Conservation (phyloP, 2,888 invertebrate genomes). For the Notodonta ziczac region DNA sequence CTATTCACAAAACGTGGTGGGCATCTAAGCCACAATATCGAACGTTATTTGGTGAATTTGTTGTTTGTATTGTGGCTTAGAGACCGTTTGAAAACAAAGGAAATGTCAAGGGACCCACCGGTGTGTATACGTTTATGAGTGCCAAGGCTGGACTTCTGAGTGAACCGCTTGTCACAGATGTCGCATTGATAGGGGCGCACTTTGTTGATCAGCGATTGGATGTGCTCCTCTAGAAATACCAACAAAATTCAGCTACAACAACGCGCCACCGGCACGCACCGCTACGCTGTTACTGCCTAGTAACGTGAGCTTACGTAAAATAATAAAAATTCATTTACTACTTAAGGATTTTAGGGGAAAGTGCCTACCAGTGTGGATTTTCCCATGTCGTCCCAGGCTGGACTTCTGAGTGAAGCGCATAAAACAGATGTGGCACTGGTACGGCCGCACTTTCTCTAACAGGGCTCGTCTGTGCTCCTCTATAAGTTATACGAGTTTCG, state of each 20-base stretch:
- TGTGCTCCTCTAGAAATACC: conserved; percentile 85
- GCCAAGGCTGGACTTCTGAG: conserved; percentile 93
- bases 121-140: conserved; percentile 93
- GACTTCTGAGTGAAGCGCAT: conserved; percentile 91
- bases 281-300: conserved; percentile 68
- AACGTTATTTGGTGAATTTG: conserved; percentile 24
- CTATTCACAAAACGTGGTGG: conserved; percentile 81
- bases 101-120: conserved; percentile 84
- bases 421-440: conserved; percentile 89
- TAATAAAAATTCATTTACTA: conserved; percentile 74
- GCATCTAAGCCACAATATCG: conserved; percentile 78
- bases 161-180: conserved; percentile 91
- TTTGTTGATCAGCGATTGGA: conserved; percentile 86
- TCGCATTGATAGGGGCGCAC: conserved; percentile 88
- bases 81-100: conserved; percentile 75
- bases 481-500: conserved; percentile 82
- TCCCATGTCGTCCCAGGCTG: conserved; percentile 89
- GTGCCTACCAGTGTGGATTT: conserved; percentile 88
- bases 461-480: conserved; percentile 86
- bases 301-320: conserved; percentile 73
- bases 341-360: conserved; percentile 83
- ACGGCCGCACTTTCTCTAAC: conserved; percentile 86
- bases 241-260: conserved; percentile 83
- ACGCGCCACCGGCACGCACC: conserved; percentile 59
- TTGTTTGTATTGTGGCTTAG: conserved; percentile 71